phyloP scores from a whole-genome alignment of 23 tunicate species.

The Ascidia mentula region DNA sequence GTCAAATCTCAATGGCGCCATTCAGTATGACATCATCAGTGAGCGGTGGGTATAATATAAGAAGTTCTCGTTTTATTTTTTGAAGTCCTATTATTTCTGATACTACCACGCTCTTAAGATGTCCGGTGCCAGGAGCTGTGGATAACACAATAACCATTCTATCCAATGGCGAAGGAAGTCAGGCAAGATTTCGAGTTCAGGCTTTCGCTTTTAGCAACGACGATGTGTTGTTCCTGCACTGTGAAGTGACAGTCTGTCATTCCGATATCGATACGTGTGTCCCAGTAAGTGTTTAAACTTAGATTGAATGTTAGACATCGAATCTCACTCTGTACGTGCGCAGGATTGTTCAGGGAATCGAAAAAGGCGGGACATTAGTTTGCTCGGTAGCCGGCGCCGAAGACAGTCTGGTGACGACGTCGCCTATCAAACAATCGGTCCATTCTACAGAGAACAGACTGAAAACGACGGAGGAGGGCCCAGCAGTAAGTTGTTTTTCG shows the following conservation, averaged over 20 bases:
- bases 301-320: no score
- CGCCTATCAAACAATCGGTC: constrained; percentile 2
- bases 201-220: background rate
- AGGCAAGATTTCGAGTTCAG: background rate
- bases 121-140: background rate
- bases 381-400: background rate
- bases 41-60: background rate
- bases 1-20: background rate
- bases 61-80: no score
- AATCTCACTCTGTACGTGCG: background rate
- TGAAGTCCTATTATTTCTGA: no score
- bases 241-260: background rate
- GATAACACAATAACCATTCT: background rate
- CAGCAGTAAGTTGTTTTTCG: background rate
- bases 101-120: no score
- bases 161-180: background rate
- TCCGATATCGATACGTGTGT: background rate
- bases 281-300: background rate
- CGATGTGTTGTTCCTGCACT: background rate
- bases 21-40: background rate
- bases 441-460: background rate
- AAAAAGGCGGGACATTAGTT: background rate
- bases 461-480: background rate
- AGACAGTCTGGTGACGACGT: background rate
- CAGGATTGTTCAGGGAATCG: background rate